These are phyloP conservation scores for Pseudolaguvia tuberculata DNA, from an alignment of 2,113 vertebrate genomes.

Conservation along the genomic window DNA sequence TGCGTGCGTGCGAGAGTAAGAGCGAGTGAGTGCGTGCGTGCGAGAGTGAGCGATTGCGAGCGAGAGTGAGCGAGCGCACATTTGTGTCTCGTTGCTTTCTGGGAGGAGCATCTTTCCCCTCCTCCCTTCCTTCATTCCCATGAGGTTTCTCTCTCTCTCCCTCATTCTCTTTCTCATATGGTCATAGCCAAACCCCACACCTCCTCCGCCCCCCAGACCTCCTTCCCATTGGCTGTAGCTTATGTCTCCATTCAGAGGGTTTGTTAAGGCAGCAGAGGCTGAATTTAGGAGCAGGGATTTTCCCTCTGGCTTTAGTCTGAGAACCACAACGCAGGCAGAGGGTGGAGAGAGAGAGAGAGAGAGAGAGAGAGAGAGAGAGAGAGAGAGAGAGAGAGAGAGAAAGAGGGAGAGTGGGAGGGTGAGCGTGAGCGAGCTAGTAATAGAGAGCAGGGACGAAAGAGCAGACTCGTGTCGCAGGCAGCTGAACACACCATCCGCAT, in stretches of 20 bases:
- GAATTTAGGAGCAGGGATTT: conserved; percentile 51
- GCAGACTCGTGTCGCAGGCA: conserved; percentile 41
- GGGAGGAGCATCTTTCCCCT: conserved; percentile 25
- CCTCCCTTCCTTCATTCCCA: conserved; percentile 19
- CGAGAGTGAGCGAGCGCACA: conserved; percentile 21
- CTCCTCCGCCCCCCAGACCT: conserved; percentile 22
- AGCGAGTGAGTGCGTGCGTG: conserved; percentile 13
- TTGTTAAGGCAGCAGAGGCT: conserved; percentile 44
- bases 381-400: conserved; percentile 9
- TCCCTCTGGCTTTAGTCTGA: conserved; percentile 51
- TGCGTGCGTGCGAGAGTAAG: conserved; percentile 4
- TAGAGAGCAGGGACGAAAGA: conserved; percentile 23
- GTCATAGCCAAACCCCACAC: conserved; percentile 24
- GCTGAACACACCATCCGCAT: conserved; percentile 45
- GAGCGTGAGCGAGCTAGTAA: neutral
- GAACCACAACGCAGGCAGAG: conserved; percentile 38
- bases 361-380: conserved; percentile 8
- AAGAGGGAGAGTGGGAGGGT: conserved; percentile 7
- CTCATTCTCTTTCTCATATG: conserved; percentile 32
- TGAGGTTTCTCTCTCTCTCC: conserved; percentile 21
- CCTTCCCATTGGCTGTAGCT: conserved; percentile 44
- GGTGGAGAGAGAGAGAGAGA: conserved; percentile 18
- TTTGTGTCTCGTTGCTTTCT: conserved; percentile 35
- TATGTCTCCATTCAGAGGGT: conserved; percentile 48
- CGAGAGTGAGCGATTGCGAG: conserved; percentile 23